These are phyloP conservation scores for Labia minor DNA, from an alignment of 2,888 invertebrate species.

Conservation along the genomic window DNA sequence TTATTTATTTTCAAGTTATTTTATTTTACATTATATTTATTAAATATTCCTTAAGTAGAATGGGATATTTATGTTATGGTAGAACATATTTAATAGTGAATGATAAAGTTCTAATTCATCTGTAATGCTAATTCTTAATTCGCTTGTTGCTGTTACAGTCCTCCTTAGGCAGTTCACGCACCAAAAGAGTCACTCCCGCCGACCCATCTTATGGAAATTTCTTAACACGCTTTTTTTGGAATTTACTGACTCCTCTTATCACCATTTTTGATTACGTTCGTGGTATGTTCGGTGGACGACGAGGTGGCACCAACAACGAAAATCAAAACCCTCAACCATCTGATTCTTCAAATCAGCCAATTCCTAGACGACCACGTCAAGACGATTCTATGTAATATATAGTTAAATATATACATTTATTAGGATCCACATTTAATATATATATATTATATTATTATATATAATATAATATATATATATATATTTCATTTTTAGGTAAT, in stretches of 20 bases:
- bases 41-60: too few relatives aligned
- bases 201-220: constrained; percentile 38
- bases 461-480: too few relatives aligned
- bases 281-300: constrained; percentile 31
- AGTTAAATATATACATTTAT: too few relatives aligned
- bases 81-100: too few relatives aligned
- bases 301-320: constrained; percentile 25
- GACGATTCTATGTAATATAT: not conserved
- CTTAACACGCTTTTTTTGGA: constrained; percentile 46
- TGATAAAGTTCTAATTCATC: constrained; percentile 22
- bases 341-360: not conserved
- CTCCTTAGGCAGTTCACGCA: constrained; percentile 18
- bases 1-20: too few relatives aligned
- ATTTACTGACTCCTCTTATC: constrained; percentile 48
- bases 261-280: constrained; percentile 44
- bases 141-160: not conserved
- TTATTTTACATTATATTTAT: too few relatives aligned
- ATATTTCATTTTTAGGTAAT: too few relatives aligned
- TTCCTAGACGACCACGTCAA: not conserved
- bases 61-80: too few relatives aligned
- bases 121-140: constrained; percentile 19
- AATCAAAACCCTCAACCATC: not conserved
- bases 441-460: too few relatives aligned
- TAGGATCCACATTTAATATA: too few relatives aligned
- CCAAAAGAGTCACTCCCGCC: constrained; percentile 32